phyloP scores from a whole-genome alignment of 2,888 invertebrate genomes.

The Amiota mariae region DNA sequence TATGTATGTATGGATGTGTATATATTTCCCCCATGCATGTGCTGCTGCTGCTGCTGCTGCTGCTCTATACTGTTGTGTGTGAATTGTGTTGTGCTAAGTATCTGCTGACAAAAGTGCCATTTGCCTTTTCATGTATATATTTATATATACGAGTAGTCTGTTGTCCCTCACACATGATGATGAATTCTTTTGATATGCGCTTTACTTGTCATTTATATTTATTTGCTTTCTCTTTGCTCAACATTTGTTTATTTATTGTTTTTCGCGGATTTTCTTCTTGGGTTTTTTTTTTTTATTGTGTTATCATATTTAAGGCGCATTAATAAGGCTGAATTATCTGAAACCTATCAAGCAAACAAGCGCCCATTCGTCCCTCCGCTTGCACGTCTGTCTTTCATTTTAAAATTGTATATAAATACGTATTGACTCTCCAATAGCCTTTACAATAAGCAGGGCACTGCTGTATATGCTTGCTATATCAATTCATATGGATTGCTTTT shows the following conservation, averaged over 20 bases:
- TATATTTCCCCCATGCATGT: too few relatives aligned
- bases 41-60: too few relatives aligned
- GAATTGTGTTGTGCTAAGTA: not conserved
- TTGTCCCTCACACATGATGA: too few relatives aligned
- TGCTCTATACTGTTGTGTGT: too few relatives aligned
- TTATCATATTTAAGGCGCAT: slow-evolving; percentile 32
- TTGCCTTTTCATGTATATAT: slow-evolving; percentile 7
- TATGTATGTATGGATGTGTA: not conserved
- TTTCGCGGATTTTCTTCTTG: not conserved
- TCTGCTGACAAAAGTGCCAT: slow-evolving; percentile 14
- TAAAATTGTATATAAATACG: too few relatives aligned
- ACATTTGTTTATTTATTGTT: not conserved
- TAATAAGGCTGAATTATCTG: slow-evolving; percentile 44
- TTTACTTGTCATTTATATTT: not conserved
- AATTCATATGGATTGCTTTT: too few relatives aligned
- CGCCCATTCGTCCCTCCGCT: not conserved
- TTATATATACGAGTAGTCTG: too few relatives aligned
- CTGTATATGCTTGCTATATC: too few relatives aligned
- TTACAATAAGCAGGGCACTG: too few relatives aligned
- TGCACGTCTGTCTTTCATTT: too few relatives aligned
- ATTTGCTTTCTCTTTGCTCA: not conserved
- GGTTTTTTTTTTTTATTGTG: slow-evolving; percentile 15
- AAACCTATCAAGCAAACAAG: slow-evolving; percentile 15
- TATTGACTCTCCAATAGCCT: too few relatives aligned
- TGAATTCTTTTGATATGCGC: not conserved